A percentile compares a stretch with the other conserved stretches of the same genome.
Conservation (phyloP, 1,140 invertebrate species). For the Oppia nitens region DNA sequence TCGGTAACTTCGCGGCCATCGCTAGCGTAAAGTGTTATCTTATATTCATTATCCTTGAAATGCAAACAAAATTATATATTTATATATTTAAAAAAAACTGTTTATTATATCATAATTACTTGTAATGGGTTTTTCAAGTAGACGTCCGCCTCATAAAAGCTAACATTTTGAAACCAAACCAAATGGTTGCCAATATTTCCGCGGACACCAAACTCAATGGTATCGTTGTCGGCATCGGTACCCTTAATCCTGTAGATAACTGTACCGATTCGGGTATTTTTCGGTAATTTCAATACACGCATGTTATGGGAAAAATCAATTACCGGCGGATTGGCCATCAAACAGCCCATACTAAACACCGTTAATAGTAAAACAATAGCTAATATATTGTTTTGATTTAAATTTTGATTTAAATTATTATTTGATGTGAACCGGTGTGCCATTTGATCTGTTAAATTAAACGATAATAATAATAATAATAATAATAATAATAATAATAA, state of each 20-base stretch:
- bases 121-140: slow-evolving; percentile 18
- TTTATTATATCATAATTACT: slow-evolving; percentile 13
- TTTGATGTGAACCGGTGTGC: too few species aligned
- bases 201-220: slow-evolving; percentile 16
- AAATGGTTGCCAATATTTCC: slow-evolving; percentile 18
- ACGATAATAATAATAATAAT: too few species aligned
- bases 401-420: too few species aligned
- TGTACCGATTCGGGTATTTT: slow-evolving; percentile 29
- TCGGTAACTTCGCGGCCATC: slow-evolving; percentile 20
- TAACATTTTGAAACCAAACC: slow-evolving; percentile 19
- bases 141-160: slow-evolving; percentile 20
- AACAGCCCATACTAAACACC: too few species aligned
- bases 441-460: too few species aligned
- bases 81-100: background rate
- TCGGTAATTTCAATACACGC: slow-evolving; percentile 22
- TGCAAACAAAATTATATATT: background rate
- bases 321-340: slow-evolving; percentile 18
- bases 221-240: slow-evolving; percentile 64
- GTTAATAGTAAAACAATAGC: too few species aligned
- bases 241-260: slow-evolving; percentile 69
- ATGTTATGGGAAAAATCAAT: slow-evolving; percentile 24
- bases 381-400: too few species aligned
- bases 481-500: too few species aligned
- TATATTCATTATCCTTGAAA: slow-evolving; percentile 20
- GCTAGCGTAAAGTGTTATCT: slow-evolving; percentile 22